Evolutionary conservation across 2,888 invertebrate genomes (phyloP), one percentile per base, ranked within the genome.

Genomic region (Monoplex corrugatus): DNA sequence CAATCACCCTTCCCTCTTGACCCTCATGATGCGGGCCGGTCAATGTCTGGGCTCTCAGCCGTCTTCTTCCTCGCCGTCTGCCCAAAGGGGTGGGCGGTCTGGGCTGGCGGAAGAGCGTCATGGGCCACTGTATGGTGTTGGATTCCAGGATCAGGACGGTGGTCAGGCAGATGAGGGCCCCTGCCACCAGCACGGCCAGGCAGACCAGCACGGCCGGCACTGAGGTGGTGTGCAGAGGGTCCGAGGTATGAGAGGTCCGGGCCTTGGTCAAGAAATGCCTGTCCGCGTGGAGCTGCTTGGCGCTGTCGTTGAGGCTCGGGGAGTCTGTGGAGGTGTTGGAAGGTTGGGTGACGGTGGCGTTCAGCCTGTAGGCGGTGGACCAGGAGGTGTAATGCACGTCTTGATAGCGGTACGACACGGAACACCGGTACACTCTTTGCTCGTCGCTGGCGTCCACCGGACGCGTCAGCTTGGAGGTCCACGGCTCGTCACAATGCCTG

Each of bases 121-220:
- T 6, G 6, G 78, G 23, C 78, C 78, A 78, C 16, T 40, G 78
- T 23, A 8, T 1, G 78, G 40, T 23, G 40, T 78, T 78, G 78
- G 78, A n/a, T 40, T 78, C 40, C 6, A n/a, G 38, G 40, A 78
- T 16, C 40, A 78, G 40, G 3, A 78, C 19, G 78, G 78, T 40
- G 19, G 78, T 78, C 19, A 78, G 40, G 40, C 78, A 78, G 19
- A 78, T 2, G 19, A 78, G 0, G 1, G 78, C 78, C 40, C 78
- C 78, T n/a, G 40, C 78, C 40, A 16, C 78, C 78, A 78, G 78
- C 78, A 78, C 78, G 40, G 78, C 38, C 78, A 78, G 78, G 23
- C 78, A 78, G 40, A 23, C 40, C 78, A 78, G 78, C 78, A 78
- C 78, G n/a, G 40, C 40, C 19, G 78, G 40, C 78, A 78, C 40